Conservation (phyloP, 2,113 vertebrate genomes). For the Xenus cinereus region DNA sequence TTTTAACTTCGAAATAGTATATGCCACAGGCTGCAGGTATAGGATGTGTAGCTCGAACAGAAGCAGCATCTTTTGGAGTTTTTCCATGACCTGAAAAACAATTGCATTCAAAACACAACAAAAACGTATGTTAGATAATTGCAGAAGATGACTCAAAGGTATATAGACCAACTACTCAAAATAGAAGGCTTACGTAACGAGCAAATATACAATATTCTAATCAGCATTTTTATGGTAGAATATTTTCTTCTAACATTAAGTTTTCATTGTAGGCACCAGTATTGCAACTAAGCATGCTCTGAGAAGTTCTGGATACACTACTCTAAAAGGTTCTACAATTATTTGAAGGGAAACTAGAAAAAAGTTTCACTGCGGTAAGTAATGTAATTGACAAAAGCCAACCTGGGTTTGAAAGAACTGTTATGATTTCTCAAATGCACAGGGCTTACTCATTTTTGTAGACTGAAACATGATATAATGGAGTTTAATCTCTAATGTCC, state of each 20-base stretch:
- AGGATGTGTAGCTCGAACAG: constrained; percentile 95
- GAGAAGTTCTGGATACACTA: background rate
- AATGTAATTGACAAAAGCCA: background rate
- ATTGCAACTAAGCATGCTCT: background rate
- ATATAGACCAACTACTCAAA: background rate
- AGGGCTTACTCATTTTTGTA: background rate
- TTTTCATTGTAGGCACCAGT: background rate
- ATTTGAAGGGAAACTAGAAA: background rate
- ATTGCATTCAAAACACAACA: constrained; percentile 23
- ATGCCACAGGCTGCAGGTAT: constrained; percentile 98
- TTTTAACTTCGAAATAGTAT: constrained; percentile 99
- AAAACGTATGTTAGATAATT: background rate
- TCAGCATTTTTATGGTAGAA: background rate
- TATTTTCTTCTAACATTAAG: background rate
- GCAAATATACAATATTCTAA: background rate
- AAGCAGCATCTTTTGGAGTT: constrained; percentile 98
- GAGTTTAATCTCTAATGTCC: background rate
- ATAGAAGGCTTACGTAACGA: background rate
- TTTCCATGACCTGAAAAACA: constrained; percentile 91
- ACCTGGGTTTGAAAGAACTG: background rate
- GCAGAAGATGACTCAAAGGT: background rate
- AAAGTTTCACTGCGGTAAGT: background rate
- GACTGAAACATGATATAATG: background rate
- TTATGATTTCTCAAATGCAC: background rate
- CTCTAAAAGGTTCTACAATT: background rate